phyloP scores from a whole-genome alignment of 2,888 invertebrate genomes.

The Meliscaeva auricollis region DNA sequence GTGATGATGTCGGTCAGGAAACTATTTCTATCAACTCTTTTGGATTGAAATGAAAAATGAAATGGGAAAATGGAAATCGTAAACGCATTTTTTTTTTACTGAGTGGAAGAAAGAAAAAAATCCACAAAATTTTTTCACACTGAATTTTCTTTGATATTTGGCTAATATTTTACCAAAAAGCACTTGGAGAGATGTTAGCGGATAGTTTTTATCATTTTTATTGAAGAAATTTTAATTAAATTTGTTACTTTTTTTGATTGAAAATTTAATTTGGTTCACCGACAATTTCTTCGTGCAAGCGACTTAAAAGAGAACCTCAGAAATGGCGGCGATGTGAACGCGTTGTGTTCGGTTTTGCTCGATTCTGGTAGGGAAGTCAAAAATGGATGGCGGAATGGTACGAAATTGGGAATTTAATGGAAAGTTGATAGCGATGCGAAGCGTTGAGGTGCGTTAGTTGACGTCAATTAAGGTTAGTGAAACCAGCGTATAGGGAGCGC shows the following conservation, averaged over 20 bases:
- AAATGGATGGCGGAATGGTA: constrained; percentile 34
- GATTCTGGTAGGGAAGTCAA: constrained; percentile 9
- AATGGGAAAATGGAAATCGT: constrained; percentile 59
- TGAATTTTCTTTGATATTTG: neutral
- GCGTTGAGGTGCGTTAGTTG: constrained; percentile 33
- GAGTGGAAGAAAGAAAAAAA: constrained; percentile 45
- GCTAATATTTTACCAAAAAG: constrained; percentile 60
- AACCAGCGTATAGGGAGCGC: neutral
- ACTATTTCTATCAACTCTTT: constrained; percentile 46
- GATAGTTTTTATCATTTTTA: constrained; percentile 66
- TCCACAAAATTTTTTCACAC: constrained; percentile 16
- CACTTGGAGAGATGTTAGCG: constrained; percentile 44
- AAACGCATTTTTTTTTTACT: constrained; percentile 58
- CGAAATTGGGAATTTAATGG: constrained; percentile 30
- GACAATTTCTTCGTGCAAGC: constrained; percentile 69
- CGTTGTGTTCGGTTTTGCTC: constrained; percentile 35
- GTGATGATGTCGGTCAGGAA: neutral
- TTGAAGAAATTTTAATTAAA: constrained; percentile 43
- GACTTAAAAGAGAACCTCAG: constrained; percentile 67
- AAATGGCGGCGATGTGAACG: constrained; percentile 73
- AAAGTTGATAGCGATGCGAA: neutral
- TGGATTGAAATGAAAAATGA: neutral
- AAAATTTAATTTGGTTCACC: constrained; percentile 66
- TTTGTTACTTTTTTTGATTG: constrained; percentile 16
- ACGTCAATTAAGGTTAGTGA: neutral